Evolutionary conservation across 2,888 invertebrate species (phyloP).

Genomic region (Parascotia fuliginaria): DNA sequence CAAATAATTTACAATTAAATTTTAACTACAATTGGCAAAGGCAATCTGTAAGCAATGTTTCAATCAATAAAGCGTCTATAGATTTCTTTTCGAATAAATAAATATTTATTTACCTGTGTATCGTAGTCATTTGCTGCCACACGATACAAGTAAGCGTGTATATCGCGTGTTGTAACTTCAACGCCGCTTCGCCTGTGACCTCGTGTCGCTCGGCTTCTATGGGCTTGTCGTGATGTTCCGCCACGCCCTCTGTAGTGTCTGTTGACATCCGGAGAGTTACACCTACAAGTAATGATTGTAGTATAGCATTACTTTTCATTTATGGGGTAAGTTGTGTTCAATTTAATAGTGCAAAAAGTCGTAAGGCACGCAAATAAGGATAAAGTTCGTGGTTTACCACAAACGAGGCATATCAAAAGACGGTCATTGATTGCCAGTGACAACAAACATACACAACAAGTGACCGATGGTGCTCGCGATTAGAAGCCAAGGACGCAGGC

Average conservation of each 20-base stretch:
- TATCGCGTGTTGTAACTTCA: conserved; percentile 94
- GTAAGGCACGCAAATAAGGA: too few species aligned
- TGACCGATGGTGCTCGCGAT: too few species aligned
- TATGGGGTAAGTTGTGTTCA: too few species aligned
- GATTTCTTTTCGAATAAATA: neutral
- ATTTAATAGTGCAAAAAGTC: too few species aligned
- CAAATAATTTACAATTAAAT: too few species aligned
- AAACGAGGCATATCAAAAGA: too few species aligned
- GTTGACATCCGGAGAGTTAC: conserved; percentile 66
- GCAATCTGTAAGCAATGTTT: too few species aligned
- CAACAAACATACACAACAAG: too few species aligned
- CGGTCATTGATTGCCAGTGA: too few species aligned
- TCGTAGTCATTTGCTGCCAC: conserved; percentile 95
- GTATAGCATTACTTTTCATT: neutral
- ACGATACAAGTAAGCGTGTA: conserved; percentile 95
- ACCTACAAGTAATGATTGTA: conserved; percentile 36
- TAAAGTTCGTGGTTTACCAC: too few species aligned
- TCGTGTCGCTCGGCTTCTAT: conserved; percentile 33
- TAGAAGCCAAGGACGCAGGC: too few species aligned
- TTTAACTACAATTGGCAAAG: too few species aligned
- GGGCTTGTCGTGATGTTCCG: conserved; percentile 22
- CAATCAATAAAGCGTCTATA: neutral
- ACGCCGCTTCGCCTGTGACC: conserved; percentile 87
- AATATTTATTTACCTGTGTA: conserved; percentile 86
- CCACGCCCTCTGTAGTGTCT: conserved; percentile 56